Conservation (phyloP, 2,888 invertebrate genomes). For the Drosophila helvetica region DNA sequence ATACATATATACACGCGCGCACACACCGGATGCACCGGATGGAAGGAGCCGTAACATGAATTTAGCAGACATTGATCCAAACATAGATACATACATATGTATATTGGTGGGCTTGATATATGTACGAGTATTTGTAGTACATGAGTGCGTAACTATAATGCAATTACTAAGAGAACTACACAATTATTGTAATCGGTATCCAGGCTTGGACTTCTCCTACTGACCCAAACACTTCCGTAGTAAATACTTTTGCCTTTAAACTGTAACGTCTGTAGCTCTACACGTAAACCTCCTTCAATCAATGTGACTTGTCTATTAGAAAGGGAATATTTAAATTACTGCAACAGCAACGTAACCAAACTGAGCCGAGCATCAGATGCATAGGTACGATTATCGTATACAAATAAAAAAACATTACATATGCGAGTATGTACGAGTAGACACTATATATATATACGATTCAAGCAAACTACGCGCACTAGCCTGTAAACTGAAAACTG, state of each 20-base stretch:
- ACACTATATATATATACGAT: slow-evolving; percentile 22
- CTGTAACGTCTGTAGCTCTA: slow-evolving; percentile 45
- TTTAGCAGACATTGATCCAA: slow-evolving; percentile 39
- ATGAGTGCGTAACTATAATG: slow-evolving; percentile 50
- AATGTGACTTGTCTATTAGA: slow-evolving; percentile 80
- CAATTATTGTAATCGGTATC: slow-evolving; percentile 41
- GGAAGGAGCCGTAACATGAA: slow-evolving; percentile 46
- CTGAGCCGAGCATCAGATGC: slow-evolving; percentile 65
- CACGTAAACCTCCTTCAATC: slow-evolving; percentile 75
- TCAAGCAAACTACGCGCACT: slow-evolving; percentile 45
- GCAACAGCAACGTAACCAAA: slow-evolving; percentile 15
- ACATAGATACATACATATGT: slow-evolving; percentile 41
- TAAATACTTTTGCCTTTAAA: slow-evolving; percentile 53
- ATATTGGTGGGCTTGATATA: slow-evolving; percentile 68
- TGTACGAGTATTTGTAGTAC: slow-evolving; percentile 56
- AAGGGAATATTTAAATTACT: slow-evolving; percentile 17
- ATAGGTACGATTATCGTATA: slow-evolving; percentile 40
- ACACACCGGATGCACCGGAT: slow-evolving; percentile 15
- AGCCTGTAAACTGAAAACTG: slow-evolving; percentile 29
- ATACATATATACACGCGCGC: slow-evolving; percentile 15
- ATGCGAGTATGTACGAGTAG: not conserved
- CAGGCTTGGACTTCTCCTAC: slow-evolving; percentile 25
- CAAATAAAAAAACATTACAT: slow-evolving; percentile 17
- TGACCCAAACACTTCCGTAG: slow-evolving; percentile 59
- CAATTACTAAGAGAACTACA: slow-evolving; percentile 40